A percentile compares a stretch with the other conserved stretches of the same genome.
Conservation (phyloP, 2,797 vertebrate genomes). For the Arrhamphus sclerolepis region DNA sequence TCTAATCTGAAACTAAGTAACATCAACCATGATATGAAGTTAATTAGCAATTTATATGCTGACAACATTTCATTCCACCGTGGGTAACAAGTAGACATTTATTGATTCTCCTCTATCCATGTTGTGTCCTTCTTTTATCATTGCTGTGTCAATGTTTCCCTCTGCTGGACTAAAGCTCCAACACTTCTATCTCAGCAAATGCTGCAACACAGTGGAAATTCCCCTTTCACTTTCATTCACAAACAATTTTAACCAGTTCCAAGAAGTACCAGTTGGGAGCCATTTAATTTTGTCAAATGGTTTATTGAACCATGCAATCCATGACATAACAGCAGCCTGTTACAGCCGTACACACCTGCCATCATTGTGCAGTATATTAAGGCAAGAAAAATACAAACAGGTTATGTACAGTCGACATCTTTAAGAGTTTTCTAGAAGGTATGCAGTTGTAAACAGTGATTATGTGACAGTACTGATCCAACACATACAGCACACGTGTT, state of each 20-base stretch:
- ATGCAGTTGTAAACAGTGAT: conserved; percentile 67
- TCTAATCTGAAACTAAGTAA: too few species aligned
- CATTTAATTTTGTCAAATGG: conserved; percentile 43
- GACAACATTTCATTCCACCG: conserved; percentile 1
- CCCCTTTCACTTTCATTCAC: not conserved
- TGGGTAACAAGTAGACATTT: not conserved
- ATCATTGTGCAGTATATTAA: conserved; percentile 75
- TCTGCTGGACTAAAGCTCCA: conserved; percentile 50
- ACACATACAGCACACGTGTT: conserved; percentile 38
- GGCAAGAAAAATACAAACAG: conserved; percentile 66
- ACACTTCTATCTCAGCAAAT: not conserved
- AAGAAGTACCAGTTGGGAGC: conserved; percentile 3
- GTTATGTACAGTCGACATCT: conserved; percentile 69
- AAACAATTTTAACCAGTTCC: too few species aligned
- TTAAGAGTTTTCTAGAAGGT: conserved; percentile 58
- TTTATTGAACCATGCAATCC: conserved; percentile 82
- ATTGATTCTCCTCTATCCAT: not conserved
- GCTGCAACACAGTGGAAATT: not conserved
- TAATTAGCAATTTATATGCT: not conserved
- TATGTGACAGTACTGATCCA: conserved; percentile 45
- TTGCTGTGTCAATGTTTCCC: conserved; percentile 55
- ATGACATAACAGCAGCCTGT: conserved; percentile 71
- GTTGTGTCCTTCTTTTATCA: not conserved
- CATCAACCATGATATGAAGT: too few species aligned
- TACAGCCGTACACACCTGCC: conserved; percentile 71